Evolutionary conservation across 2,888 invertebrate genomes (phyloP).

Genomic region (Lypha dubia): DNA sequence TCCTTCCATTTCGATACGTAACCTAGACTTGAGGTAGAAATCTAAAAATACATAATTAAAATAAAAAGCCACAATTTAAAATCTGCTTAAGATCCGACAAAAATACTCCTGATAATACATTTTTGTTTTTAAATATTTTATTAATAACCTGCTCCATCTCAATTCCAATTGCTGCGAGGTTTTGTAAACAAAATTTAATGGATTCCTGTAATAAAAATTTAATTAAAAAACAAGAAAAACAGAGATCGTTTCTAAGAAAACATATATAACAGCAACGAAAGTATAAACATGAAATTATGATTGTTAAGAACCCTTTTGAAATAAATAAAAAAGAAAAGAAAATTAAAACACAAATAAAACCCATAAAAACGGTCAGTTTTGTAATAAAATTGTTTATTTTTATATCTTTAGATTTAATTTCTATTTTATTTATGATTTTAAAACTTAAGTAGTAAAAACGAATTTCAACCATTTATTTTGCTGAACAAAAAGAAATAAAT

Average conservation of each 20-base stretch:
- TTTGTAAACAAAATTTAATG: constrained; percentile 50
- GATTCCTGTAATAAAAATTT: constrained; percentile 38
- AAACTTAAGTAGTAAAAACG: not conserved
- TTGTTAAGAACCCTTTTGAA: constrained; percentile 4
- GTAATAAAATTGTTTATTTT: constrained; percentile 27
- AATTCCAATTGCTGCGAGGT: not conserved
- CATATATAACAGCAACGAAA: constrained; percentile 4
- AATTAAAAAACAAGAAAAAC: not conserved
- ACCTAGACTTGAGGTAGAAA: not conserved
- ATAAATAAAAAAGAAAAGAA: no score
- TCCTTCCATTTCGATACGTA: not conserved
- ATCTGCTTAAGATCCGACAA: not conserved
- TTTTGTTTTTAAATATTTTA: not conserved
- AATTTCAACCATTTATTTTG: constrained; percentile 2
- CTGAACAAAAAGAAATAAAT: constrained; percentile 11
- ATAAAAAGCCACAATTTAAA: not conserved
- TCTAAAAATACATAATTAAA: not conserved
- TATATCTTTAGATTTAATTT: constrained; percentile 38
- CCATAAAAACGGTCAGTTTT: constrained; percentile 25
- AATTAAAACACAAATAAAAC: constrained; percentile 33
- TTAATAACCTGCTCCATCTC: not conserved
- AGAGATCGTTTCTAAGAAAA: constrained; percentile 15
- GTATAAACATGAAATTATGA: constrained; percentile 45
- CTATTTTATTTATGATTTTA: constrained; percentile 48
- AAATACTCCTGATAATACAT: not conserved